Evolutionary conservation across 2,113 vertebrate species (phyloP), one percentile per base, ranked within the genome.

Genomic region (Girardinichthys multiradiatus): DNA sequence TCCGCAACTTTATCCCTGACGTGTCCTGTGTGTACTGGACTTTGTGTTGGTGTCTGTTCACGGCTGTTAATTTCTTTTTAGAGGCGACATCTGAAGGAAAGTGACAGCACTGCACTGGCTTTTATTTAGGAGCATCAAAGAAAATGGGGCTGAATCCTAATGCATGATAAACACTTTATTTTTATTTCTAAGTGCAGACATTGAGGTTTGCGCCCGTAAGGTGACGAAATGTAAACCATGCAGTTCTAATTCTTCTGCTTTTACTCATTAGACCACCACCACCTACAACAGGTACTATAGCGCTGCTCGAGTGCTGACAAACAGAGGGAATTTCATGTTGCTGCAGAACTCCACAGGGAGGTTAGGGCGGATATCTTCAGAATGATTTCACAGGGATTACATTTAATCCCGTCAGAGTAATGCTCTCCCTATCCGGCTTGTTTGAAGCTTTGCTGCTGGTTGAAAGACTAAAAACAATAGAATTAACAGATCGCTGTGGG

Each of bases 401-500:
- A 66, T 45, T 61, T 85, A 85, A 87, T 85, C 87, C 68, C 3
- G 14, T 69, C 83, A 60, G 67, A 72, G 63, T 64, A 68, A 74
- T 30, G 30, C 57, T 48, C 57, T 48, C 67, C 60, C 68, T 70
- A 54, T 63, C 31, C 30, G 48, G 68, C 72, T 70, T 12, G 70
- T 87, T 84, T 79, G 60, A 39, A 71, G 78, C 67, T 78, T 78
- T 72, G 57, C 45, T 67, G 15, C 19, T 33, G 61, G 35, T 75
- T 70, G 11, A 74, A 4, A 30, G 8, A 35, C 60, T 29, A 59
- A 77, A 42, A 64, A 54, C 58, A 77, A 48, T 33, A 51, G 33
- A 64, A 82, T 74, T 80, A 76, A 74, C 64, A 76, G 62, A 60
- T 74, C 5, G 2, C 71, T 79, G 42, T 6, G 28, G 59, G 26